Evolutionary conservation across 2,797 vertebrate species (phyloP).

Genomic region (Poecilia gillii): DNA sequence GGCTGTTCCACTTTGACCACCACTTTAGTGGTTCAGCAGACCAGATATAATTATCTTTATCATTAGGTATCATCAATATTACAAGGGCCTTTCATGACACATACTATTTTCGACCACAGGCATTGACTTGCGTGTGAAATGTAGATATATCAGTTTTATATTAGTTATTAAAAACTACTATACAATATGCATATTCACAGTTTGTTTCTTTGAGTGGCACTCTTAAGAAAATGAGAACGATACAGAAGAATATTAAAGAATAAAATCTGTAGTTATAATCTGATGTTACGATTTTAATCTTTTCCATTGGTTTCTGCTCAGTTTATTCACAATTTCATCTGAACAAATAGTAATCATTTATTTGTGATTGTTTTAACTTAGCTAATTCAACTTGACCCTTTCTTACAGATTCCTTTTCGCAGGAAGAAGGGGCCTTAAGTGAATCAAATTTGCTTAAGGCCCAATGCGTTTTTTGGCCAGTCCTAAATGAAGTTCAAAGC

Average conservation of each 20-base stretch:
- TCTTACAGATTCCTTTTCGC: neutral
- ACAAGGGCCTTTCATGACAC: conserved; percentile 57
- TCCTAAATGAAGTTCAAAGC: neutral
- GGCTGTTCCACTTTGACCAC: conserved; percentile 73
- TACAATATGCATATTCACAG: neutral
- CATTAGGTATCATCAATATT: conserved; percentile 71
- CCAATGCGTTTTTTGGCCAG: neutral
- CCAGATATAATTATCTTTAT: conserved; percentile 49
- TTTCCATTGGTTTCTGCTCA: neutral
- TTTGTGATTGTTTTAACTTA: neutral
- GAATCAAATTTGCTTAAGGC: neutral
- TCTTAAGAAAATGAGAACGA: neutral
- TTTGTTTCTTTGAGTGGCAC: too few relatives aligned
- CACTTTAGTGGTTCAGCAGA: conserved; percentile 60
- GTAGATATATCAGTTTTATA: neutral
- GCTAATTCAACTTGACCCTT: neutral
- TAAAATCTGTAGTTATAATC: neutral
- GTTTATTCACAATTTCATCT: neutral
- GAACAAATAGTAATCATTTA: neutral
- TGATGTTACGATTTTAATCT: neutral
- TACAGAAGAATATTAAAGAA: neutral
- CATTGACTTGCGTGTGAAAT: conserved; percentile 3
- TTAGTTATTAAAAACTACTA: neutral
- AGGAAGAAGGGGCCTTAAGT: neutral
- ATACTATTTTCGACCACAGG: conserved; percentile 56